These are phyloP conservation scores for Antheraea assamensis DNA, from an alignment of 2,888 invertebrate genomes.

Conservation along the genomic window DNA sequence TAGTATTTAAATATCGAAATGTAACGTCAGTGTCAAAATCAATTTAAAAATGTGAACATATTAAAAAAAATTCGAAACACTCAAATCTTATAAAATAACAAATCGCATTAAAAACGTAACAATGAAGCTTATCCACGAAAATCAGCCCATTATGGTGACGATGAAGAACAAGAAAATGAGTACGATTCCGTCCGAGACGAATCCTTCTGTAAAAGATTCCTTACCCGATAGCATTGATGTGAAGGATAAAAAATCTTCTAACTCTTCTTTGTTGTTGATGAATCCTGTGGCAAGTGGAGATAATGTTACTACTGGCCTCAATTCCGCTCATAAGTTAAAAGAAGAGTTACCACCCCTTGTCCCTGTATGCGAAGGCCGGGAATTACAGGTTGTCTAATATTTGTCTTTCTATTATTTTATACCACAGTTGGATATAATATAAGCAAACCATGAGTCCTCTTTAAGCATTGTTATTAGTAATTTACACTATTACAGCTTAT, in stretches of 20 bases:
- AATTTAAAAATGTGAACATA: constrained; percentile 58
- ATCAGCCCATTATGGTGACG: constrained; percentile 45
- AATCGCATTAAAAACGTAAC: constrained; percentile 30
- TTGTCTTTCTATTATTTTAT: background rate
- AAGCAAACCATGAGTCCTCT: background rate
- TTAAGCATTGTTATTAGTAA: background rate
- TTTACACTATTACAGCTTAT: too few species aligned
- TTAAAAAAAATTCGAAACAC: constrained; percentile 38
- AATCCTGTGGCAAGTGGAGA: constrained; percentile 77
- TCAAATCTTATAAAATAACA: constrained; percentile 26
- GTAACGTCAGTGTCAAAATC: constrained; percentile 56
- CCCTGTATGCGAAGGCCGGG: constrained; percentile 74
- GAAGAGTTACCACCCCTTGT: constrained; percentile 68
- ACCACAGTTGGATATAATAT: background rate
- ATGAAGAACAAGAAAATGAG: constrained; percentile 52
- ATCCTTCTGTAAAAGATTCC: constrained; percentile 40
- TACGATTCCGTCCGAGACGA: constrained; percentile 44
- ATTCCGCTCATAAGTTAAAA: constrained; percentile 62
- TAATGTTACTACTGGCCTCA: constrained; percentile 63
- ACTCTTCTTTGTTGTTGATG: constrained; percentile 62
- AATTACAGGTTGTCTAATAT: constrained; percentile 55
- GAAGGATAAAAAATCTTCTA: constrained; percentile 61
- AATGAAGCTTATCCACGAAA: constrained; percentile 70
- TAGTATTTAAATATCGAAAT: constrained; percentile 56
- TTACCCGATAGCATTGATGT: constrained; percentile 59